Conservation (phyloP, 2,888 invertebrate species). For the Eupithecia centaureata region DNA sequence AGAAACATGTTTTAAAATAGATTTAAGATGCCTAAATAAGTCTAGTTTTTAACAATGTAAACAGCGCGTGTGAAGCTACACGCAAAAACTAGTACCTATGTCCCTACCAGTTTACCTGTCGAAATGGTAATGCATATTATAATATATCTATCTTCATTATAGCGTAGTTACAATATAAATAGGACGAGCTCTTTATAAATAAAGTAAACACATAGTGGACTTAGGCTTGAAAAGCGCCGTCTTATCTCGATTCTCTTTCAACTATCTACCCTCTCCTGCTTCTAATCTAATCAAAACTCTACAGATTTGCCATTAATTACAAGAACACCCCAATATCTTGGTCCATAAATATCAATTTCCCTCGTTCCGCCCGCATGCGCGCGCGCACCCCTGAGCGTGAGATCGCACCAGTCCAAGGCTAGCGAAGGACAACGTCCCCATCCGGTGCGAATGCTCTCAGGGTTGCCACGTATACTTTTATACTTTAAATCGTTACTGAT, state of each 20-base stretch:
- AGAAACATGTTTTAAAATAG: too few relatives aligned
- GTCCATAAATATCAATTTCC: constrained; percentile 44
- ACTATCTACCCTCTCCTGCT: background rate
- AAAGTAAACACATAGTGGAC: too few relatives aligned
- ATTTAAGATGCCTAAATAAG: background rate
- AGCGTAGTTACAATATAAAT: too few relatives aligned
- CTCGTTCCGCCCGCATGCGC: constrained; percentile 19
- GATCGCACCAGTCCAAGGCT: constrained; percentile 71
- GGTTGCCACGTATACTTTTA: constrained; percentile 16
- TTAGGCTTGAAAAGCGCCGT: background rate
- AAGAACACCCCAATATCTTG: background rate
- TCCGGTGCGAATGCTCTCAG: constrained; percentile 44
- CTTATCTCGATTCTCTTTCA: background rate
- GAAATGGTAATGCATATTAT: too few relatives aligned
- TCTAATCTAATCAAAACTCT: background rate
- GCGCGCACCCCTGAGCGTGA: constrained; percentile 57
- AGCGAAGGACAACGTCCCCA: constrained; percentile 77
- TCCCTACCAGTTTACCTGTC: too few relatives aligned
- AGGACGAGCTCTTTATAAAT: too few relatives aligned
- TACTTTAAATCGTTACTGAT: too few relatives aligned
- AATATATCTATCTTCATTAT: too few relatives aligned
- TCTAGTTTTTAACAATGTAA: too few relatives aligned
- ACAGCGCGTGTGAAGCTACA: too few relatives aligned
- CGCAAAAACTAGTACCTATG: too few relatives aligned
- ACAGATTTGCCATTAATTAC: constrained; percentile 8